phyloP scores from a whole-genome alignment of 2,888 invertebrate genomes.

The Physocephala rufipes region DNA sequence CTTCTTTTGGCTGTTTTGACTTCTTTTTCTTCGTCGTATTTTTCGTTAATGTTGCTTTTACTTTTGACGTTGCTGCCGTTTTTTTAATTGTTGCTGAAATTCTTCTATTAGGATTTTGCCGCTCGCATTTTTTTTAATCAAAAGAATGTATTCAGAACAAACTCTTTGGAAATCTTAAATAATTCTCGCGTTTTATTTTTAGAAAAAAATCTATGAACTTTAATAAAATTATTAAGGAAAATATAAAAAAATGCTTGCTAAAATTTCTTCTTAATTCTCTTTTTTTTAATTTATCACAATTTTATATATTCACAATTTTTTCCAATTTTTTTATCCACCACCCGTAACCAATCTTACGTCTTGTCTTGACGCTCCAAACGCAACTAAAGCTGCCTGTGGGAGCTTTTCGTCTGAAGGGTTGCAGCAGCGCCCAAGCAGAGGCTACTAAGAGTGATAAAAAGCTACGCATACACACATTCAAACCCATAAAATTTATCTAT shows the following conservation, averaged over 20 bases:
- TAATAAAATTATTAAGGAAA: conserved; percentile 14
- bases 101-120: neutral
- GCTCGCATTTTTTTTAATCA: neutral
- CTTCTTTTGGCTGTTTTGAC: too few species aligned
- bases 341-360: neutral
- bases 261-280: conserved; percentile 2
- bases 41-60: neutral
- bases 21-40: too few species aligned
- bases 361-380: conserved; percentile 24
- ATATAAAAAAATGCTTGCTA: conserved; percentile 2
- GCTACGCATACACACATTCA: neutral
- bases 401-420: conserved; percentile 30
- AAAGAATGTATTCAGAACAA: too few species aligned
- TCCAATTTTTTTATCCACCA: neutral
- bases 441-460: neutral
- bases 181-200: too few species aligned
- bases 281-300: conserved; percentile 4
- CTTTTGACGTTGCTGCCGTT: too few species aligned
- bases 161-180: too few species aligned
- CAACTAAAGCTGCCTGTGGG: conserved; percentile 25
- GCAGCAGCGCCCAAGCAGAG: neutral
- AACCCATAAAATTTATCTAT: conserved; percentile 13
- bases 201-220: conserved; percentile 2
- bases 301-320: conserved; percentile 4
- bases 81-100: neutral